phyloP scores from a whole-genome alignment of 2,888 invertebrate genomes.

The Platycheirus albimanus region DNA sequence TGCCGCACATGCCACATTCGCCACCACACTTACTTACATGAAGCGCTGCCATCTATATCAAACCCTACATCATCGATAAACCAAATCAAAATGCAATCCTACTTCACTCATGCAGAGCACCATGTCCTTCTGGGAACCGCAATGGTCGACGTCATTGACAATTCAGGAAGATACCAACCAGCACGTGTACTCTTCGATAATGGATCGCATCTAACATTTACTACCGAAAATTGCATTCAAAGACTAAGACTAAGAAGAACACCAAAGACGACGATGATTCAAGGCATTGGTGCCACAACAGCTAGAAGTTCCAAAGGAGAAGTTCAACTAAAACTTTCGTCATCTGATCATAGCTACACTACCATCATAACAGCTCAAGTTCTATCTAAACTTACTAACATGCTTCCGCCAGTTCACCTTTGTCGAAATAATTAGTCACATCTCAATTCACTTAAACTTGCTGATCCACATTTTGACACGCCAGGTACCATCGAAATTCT shows the following conservation, averaged over 20 bases:
- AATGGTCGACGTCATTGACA: constrained; percentile 24
- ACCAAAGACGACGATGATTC: constrained; percentile 20
- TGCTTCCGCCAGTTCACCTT: constrained; percentile 30
- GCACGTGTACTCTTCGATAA: constrained; percentile 34
- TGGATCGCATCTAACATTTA: constrained; percentile 53
- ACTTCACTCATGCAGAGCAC: constrained; percentile 1
- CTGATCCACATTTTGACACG: constrained; percentile 48
- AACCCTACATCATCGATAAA: neutral
- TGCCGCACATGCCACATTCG: neutral
- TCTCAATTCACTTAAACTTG: constrained; percentile 34
- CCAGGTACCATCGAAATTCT: constrained; percentile 25
- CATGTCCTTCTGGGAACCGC: constrained; percentile 39
- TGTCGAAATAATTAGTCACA: constrained; percentile 27
- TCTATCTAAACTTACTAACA: constrained; percentile 55
- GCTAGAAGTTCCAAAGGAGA: constrained; percentile 36
- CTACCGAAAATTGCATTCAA: constrained; percentile 17
- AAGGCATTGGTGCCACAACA: constrained; percentile 46
- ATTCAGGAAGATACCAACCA: constrained; percentile 8
- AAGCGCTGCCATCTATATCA: neutral
- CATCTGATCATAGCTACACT: constrained; percentile 10
- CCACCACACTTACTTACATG: constrained; percentile 13
- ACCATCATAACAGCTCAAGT: constrained; percentile 26
- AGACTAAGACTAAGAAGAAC: neutral
- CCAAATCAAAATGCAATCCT: neutral
- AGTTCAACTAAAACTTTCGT: constrained; percentile 11